phyloP scores from a whole-genome alignment of 1,140 invertebrate species.

The Calliopsis andreniformis region DNA sequence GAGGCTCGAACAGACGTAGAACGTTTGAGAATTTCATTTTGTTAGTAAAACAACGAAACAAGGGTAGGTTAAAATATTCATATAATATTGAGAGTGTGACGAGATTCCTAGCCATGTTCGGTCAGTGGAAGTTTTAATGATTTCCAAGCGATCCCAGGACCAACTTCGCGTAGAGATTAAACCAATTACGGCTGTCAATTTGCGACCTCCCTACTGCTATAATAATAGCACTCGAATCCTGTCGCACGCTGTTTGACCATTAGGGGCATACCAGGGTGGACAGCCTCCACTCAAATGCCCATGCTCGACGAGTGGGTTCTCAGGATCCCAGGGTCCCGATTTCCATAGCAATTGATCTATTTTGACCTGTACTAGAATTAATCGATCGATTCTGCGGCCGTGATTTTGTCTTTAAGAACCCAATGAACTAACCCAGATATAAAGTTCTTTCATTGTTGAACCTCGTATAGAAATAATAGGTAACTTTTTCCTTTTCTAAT shows the following conservation, averaged over 20 bases:
- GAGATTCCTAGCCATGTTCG: too few species aligned
- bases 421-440: slow-evolving; percentile 11
- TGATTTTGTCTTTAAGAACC: slow-evolving; percentile 17
- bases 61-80: too few species aligned
- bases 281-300: slow-evolving; percentile 43
- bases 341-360: slow-evolving; percentile 60
- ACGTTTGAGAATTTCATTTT: too few species aligned
- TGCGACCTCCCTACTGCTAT: slow-evolving; percentile 52
- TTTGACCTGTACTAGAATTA: slow-evolving; percentile 53
- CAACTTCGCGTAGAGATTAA: slow-evolving; percentile 60
- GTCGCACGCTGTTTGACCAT: slow-evolving; percentile 66
- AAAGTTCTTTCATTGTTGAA: too few species aligned
- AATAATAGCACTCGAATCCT: slow-evolving; percentile 66
- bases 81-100: too few species aligned
- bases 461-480: too few species aligned
- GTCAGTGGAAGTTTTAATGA: slow-evolving; percentile 44
- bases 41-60: too few species aligned
- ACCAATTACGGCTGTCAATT: slow-evolving; percentile 68
- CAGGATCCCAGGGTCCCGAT: slow-evolving; percentile 56
- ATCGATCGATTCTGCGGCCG: slow-evolving; percentile 42
- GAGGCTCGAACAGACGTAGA: too few species aligned
- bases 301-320: slow-evolving; percentile 60
- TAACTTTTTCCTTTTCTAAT: too few species aligned
- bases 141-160: slow-evolving; percentile 23
- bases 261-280: slow-evolving; percentile 56